Base-by-base conservation (phyloP, 2,113 vertebrate genomes). In the Cyanoderma ruficeps region DNA sequence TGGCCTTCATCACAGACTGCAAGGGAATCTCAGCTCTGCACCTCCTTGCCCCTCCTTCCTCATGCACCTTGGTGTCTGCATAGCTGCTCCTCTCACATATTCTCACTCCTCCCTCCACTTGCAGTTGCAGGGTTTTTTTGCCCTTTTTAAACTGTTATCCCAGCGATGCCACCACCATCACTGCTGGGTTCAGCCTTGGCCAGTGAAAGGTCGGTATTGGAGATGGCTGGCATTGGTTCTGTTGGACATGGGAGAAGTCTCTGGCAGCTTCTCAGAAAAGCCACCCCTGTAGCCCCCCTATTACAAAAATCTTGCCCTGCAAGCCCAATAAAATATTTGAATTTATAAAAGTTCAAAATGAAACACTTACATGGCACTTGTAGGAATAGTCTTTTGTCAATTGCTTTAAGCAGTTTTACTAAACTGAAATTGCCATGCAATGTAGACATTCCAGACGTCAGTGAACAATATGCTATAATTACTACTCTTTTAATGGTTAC, bases 31-130 rank as follows among this genome's bases (percentile, higher is more conserved):
- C 64, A 70, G 28, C 46, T 47, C 56, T n/a, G 23, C 57, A 56
- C 8, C 13, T 31, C 41, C 24, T 71, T 0, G 0, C 25, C 11
- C 9, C 21, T 56, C 57, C 42, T 71, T 56, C 35, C 30, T 64
- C 1, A 0, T 0, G 2, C 7, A 31, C 17, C 16, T 55, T 56
- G 25, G 24, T 25, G 30, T 56, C 41, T 35, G 25, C 21, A 22
- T 5, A 31, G 30, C 31, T 64, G 21, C 39, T 72, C 25, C 25
- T 64, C 25, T 68, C 27, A 33, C 37, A 31, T 52, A 52, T 15
- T 44, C 71, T 41, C 49, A 31, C 41, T 31, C 57, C 35, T 56
- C 41, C 22, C 24, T 56, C 41, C 42, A 49, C 21, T 47, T 55
- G 30, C 23, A 56, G 15, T 28, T 19, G 23, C 35, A n/a, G 23